Evolutionary conservation across 2,888 invertebrate genomes (phyloP), one percentile per base, ranked within the genome.

Genomic region (Caenorhabditis auriculariae): DNA sequence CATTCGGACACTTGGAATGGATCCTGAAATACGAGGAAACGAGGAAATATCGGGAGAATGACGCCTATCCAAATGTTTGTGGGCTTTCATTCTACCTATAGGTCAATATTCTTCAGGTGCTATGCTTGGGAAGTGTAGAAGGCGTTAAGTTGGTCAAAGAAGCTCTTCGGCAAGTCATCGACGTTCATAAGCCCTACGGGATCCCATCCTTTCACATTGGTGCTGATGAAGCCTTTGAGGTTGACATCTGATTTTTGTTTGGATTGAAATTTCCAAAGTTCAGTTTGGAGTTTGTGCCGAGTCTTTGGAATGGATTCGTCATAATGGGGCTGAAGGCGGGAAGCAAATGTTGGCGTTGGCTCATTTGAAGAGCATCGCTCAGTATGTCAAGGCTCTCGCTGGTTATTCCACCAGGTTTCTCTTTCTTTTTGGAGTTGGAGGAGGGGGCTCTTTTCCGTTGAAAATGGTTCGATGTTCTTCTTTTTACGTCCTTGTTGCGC

Each of bases 1-100:
- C 90, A 0, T 91, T 91, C 82, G 91, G 90, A 0, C 91, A 91
- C 80, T 83, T 91, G 83, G 91, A 91, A 82, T 89, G 88, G 83
- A 86, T 88, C 0, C 83, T 91, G 45, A 91, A 91, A 78, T 84
- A 89, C 24, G 82, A 87, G 28, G 84, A 88, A 53, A 90, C 87
- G 77, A 83, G 85, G 54, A 85, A 88, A 53, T 84, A 89, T 48
- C 83, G 91, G 66, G 91, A 91, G 83, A 84, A 87, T 0, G 81
- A 83, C 0, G 80, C 82, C 23, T 87, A 87, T 75, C 84, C 85
- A 85, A 71, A 75, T 65, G 74, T 85, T 51, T 29, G 21, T 42
- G 15, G 27, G n/a, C 17, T 28, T n/a, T 23, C 42, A 12, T 45
- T 4, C 4, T 15, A 24, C 42, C 4, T 6, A 44, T 15, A 52